Conservation (phyloP, 2,113 vertebrate species). For the Antigone vipio region DNA sequence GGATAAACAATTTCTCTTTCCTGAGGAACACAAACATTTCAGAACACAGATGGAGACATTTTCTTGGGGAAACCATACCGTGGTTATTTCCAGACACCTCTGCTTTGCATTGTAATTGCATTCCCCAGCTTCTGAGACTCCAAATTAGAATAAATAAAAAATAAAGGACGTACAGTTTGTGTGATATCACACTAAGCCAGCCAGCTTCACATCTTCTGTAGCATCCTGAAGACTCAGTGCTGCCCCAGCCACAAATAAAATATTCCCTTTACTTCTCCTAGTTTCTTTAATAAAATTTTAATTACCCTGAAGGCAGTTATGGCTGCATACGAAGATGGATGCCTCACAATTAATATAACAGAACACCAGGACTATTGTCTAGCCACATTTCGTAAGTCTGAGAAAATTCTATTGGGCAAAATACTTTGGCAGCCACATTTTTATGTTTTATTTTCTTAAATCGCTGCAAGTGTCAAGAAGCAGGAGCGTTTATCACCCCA, state of each 20-base stretch:
- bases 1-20: background rate
- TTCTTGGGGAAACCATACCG: background rate
- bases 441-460: background rate
- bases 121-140: background rate
- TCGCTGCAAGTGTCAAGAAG: background rate
- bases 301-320: background rate
- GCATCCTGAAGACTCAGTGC: background rate
- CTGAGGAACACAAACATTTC: background rate
- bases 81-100: background rate
- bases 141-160: background rate
- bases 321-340: background rate
- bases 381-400: background rate
- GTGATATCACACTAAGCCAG: background rate
- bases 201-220: background rate
- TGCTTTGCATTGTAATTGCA: background rate
- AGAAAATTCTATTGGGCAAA: background rate
- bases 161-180: background rate
- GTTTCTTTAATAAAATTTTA: background rate
- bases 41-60: background rate
- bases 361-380: background rate
- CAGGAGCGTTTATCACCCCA: background rate
- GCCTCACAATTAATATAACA: background rate
- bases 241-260: background rate
- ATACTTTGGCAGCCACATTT: background rate
- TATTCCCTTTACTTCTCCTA: background rate